These are phyloP conservation scores for Dysmachus trigonus DNA, from an alignment of 2,888 invertebrate genomes.

Conservation along the genomic window DNA sequence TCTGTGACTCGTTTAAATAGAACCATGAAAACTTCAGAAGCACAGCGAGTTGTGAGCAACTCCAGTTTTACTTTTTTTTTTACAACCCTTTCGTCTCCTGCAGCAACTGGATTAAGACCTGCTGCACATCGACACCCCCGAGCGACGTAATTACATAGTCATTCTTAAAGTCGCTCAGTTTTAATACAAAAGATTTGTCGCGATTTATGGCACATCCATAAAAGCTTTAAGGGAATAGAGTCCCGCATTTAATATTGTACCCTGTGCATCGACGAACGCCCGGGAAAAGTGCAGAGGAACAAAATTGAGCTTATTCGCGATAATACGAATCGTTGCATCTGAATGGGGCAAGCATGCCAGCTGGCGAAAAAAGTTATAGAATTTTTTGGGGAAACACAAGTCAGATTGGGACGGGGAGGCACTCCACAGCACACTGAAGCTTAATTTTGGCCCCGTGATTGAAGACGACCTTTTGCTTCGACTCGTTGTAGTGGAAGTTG, in stretches of 20 bases:
- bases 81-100: neutral
- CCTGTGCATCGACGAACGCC: neutral
- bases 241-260: neutral
- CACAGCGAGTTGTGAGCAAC: neutral
- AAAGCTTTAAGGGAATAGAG: neutral
- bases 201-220: neutral
- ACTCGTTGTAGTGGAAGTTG: constrained; percentile 6
- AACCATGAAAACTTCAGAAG: neutral
- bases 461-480: constrained; percentile 6
- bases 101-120: constrained; percentile 4
- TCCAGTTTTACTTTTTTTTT: neutral
- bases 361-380: neutral
- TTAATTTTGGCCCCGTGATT: constrained; percentile 23
- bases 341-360: constrained; percentile 1
- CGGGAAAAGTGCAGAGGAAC: constrained; percentile 37
- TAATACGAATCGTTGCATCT: constrained; percentile 23
- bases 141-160: constrained; percentile 8
- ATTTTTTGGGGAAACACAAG: neutral
- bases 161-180: neutral
- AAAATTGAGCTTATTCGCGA: constrained; percentile 26
- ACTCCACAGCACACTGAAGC: neutral
- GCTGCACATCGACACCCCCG: neutral
- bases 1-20: neutral
- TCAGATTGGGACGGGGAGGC: neutral
- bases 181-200: neutral